Percentiles rank a stretch among this genome's conserved stretches.
Conservation (phyloP, 2,113 vertebrate species). For the Amblyornis subalaris region DNA sequence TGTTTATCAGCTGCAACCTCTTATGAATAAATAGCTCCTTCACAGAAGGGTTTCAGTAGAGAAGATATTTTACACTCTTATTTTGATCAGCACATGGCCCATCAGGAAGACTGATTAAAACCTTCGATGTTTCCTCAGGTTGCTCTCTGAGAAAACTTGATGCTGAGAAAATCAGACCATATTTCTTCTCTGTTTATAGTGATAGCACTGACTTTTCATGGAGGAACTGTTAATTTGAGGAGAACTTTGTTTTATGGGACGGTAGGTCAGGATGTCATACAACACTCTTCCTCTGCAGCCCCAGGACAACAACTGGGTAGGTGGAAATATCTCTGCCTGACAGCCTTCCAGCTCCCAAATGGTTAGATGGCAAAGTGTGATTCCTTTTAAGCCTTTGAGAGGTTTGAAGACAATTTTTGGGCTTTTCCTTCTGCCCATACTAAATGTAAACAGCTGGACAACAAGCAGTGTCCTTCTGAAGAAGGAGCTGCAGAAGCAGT, state of each 20-base stretch:
- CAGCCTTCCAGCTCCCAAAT: neutral
- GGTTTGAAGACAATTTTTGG: neutral
- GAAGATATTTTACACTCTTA: neutral
- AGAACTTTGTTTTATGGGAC: constrained; percentile 6
- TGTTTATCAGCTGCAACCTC: neutral
- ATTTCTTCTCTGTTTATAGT: constrained; percentile 34
- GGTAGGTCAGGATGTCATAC: constrained; percentile 49
- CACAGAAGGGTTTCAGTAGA: neutral
- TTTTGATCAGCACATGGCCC: neutral
- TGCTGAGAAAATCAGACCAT: neutral
- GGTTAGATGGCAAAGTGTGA: neutral
- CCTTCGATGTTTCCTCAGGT: neutral
- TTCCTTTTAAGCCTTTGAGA: neutral
- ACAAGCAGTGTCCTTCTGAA: neutral
- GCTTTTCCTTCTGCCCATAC: neutral
- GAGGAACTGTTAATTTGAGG: neutral
- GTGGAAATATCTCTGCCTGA: neutral
- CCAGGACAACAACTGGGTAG: neutral
- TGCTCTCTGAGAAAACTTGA: neutral
- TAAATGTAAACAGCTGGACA: neutral
- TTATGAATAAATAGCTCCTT: neutral
- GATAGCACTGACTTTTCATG: neutral
- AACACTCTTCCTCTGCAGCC: constrained; percentile 42
- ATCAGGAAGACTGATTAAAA: neutral
- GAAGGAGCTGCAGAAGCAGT: neutral